Percentiles rank a stretch among this genome's conserved stretches.
Conservation (phyloP, 2,888 invertebrate species). For the Anthophora plumipes region DNA sequence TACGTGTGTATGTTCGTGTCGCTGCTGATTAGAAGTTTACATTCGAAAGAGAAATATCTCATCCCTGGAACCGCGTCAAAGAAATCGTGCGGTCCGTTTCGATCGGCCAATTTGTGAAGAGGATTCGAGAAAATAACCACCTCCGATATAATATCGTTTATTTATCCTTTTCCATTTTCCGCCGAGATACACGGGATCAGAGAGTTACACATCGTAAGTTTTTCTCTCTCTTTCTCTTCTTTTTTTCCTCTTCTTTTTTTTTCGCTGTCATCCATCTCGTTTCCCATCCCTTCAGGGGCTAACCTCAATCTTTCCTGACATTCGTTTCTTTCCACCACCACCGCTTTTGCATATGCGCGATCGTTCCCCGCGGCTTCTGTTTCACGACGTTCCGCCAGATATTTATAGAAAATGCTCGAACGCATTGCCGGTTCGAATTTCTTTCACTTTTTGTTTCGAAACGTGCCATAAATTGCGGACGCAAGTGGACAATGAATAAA, state of each 20-base stretch:
- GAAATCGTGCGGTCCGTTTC: conserved; percentile 9
- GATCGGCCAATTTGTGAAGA: neutral
- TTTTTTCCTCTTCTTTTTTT: no score
- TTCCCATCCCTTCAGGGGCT: neutral
- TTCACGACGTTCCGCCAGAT: neutral
- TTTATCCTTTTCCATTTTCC: neutral
- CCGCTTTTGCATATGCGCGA: neutral
- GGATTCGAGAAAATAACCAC: no score
- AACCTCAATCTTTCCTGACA: neutral
- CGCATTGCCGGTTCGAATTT: neutral
- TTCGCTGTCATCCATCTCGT: neutral
- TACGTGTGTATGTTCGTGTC: neutral
- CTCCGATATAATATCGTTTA: neutral
- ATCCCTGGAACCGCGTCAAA: conserved; percentile 3
- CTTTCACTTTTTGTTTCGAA: no score
- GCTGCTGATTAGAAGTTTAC: conserved; percentile 56
- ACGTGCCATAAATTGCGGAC: conserved; percentile 11
- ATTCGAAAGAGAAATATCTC: neutral
- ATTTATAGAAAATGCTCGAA: neutral
- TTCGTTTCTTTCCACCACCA: neutral
- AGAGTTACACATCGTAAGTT: neutral
- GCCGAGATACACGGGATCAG: neutral
- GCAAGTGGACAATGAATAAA: conserved; percentile 10
- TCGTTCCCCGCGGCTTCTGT: neutral
- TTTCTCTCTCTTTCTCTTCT: no score